Evolutionary conservation across 2,888 invertebrate genomes (phyloP).

Genomic region (Philereme vetulata): DNA sequence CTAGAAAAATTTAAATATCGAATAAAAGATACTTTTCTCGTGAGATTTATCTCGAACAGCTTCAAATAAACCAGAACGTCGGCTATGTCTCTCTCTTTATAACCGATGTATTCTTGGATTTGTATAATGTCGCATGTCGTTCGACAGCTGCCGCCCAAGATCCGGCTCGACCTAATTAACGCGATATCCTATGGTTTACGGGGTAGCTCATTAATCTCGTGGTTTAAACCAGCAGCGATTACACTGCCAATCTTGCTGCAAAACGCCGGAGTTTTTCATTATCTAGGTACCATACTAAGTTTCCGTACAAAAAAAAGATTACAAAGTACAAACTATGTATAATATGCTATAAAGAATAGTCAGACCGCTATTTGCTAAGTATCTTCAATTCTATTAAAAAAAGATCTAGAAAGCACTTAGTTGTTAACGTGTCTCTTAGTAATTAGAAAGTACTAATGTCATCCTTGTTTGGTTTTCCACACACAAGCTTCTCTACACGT

Average conservation of each 20-base stretch:
- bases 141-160: conserved; percentile 70
- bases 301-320: too few species aligned
- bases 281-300: too few species aligned
- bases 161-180: conserved; percentile 62
- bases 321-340: too few species aligned
- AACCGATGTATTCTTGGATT: conserved; percentile 71
- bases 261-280: too few species aligned
- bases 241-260: neutral
- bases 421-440: neutral
- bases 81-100: conserved; percentile 66
- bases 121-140: conserved; percentile 63
- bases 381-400: too few species aligned
- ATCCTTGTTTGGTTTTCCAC: conserved; percentile 3
- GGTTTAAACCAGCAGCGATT: conserved; percentile 3
- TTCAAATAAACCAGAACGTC: conserved; percentile 58
- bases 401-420: too few species aligned
- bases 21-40: conserved; percentile 43
- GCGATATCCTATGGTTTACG: conserved; percentile 34
- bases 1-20: conserved; percentile 48
- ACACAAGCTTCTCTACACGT: conserved; percentile 1
- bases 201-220: conserved; percentile 26
- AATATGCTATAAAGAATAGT: too few species aligned
- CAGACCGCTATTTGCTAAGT: too few species aligned
- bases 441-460: conserved; percentile 1
- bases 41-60: conserved; percentile 56